These are phyloP conservation scores for Hemicordylus capensis DNA, from an alignment of 2,113 vertebrate genomes.

Conservation along the genomic window DNA sequence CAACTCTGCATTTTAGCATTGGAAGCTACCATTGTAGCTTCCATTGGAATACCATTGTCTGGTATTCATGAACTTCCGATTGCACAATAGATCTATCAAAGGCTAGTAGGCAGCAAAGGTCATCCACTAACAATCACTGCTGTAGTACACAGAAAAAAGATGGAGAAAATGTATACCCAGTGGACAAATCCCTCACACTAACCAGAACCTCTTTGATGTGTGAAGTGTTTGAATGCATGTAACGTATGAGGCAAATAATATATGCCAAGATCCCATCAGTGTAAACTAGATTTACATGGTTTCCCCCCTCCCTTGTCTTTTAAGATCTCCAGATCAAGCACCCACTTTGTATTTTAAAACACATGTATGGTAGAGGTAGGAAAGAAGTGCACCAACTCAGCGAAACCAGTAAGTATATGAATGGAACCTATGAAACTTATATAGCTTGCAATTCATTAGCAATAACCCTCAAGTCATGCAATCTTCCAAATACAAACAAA, in stretches of 20 bases:
- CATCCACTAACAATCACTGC: background rate
- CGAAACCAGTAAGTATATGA: background rate
- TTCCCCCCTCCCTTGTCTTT: background rate
- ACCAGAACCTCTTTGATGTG: background rate
- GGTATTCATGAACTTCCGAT: background rate
- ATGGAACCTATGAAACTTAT: background rate
- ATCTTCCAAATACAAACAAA: background rate
- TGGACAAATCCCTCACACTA: background rate
- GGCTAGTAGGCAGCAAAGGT: background rate
- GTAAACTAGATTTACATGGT: background rate
- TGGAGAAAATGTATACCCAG: background rate
- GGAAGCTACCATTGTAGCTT: too few species aligned
- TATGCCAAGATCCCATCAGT: background rate
- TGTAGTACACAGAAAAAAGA: background rate
- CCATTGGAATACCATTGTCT: too few species aligned
- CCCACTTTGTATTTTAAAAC: background rate
- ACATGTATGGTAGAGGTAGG: background rate
- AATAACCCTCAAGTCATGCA: background rate
- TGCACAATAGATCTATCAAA: background rate
- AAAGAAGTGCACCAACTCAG: background rate
- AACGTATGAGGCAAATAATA: background rate
- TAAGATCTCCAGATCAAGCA: background rate
- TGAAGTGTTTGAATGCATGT: background rate
- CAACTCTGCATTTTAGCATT: background rate
- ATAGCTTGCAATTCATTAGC: too few species aligned